A percentile compares a stretch with the other conserved stretches of the same genome.
phyloP scores from a whole-genome alignment of 1,140 invertebrate genomes.

The Tribolium castaneum region DNA sequence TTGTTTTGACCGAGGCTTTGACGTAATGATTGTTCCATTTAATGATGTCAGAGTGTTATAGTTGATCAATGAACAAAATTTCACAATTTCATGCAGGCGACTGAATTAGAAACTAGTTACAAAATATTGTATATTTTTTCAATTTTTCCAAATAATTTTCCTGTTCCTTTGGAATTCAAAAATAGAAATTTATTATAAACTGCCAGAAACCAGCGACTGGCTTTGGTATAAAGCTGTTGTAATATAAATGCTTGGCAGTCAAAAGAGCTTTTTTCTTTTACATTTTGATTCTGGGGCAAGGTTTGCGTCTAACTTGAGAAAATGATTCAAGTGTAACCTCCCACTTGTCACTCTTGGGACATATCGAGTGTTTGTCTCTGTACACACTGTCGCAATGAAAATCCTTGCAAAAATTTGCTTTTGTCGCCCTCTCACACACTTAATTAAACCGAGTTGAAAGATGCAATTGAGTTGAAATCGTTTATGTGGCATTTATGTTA shows the following conservation, averaged over 20 bases:
- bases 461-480: background rate
- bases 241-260: background rate
- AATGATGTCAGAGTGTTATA: too few species aligned
- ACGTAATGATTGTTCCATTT: background rate
- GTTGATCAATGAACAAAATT: too few species aligned
- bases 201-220: too few species aligned
- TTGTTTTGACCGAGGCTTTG: too few species aligned
- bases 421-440: background rate
- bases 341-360: background rate
- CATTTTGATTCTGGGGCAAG: background rate
- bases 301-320: background rate
- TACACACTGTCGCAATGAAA: background rate
- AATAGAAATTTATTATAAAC: background rate
- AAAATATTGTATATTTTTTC: background rate
- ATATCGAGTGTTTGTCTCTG: background rate
- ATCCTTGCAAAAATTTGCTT: background rate
- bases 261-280: background rate
- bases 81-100: too few species aligned
- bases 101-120: too few species aligned
- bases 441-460: background rate
- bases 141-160: background rate
- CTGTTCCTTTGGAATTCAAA: background rate
- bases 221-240: background rate
- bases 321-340: background rate
- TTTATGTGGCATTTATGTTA: background rate